Base-by-base conservation (phyloP, 2,797 vertebrate genomes). In the Clarias fuscus region DNA sequence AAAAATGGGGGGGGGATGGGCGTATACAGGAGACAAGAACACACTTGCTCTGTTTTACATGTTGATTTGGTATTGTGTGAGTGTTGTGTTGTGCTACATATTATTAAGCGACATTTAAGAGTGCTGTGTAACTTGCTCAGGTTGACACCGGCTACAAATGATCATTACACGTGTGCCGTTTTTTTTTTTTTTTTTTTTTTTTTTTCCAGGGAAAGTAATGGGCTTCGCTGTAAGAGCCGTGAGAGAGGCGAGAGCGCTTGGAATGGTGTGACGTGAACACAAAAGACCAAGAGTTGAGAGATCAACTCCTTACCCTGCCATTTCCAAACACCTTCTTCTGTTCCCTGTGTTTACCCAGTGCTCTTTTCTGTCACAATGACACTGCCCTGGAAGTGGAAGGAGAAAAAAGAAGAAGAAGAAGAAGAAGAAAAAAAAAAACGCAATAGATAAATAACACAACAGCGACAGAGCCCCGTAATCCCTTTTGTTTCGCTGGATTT, bases 391-490 rank as follows among this genome's bases (percentile, higher is more conserved):
- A 90, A 87, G 88, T 79, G 30, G 11, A 61, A 7, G 59, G 56
- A 8, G 18, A 24, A 43, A 13, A 40, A 53, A 48, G 53, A 62
- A 67, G 56, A 64, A 83, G 33, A 37, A 30, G 1, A 4, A 4
- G 18, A 77, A 43, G 17, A 76, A 27, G 14, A 53, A 68, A 40
- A 64, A 87, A 88, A 87, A 85, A 77, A 88, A 62, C 68, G 68
- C 88, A 89, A 90, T 85, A 90, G 89, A 92, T 92, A 92, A 91
- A 92, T 90, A 91, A 91, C 90, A 89, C 87, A 87, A 90, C 89
- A 86, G 90, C 89, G 78, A 87, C 87, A 89, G 85, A 88, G 88
- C 82, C 81, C 88, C 84, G 79, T 92, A 92, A 91, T 90, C 90
- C 90, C 89, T 90, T 92, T 92, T 91, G 90, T 92, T 91, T 92